Base-by-base conservation (phyloP, 2,888 invertebrate species). In the Pheosia gnoma region DNA sequence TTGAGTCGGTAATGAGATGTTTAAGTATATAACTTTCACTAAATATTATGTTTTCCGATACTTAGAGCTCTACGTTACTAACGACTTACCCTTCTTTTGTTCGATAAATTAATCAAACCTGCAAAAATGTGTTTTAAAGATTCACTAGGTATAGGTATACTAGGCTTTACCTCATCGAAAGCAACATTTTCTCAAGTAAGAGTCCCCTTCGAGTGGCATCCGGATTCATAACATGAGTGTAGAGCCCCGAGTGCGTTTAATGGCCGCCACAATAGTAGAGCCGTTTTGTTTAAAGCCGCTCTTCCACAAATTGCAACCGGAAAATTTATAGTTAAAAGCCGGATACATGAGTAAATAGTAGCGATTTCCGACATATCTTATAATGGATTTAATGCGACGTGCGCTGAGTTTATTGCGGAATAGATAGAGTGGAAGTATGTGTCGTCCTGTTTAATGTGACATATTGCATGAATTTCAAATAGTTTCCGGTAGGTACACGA, bases 291-390 rank as follows among this genome's bases (percentile, higher is more conserved):
- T 75, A 45, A 73, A 79, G 72, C 68, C 65, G 54, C 67, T 78
- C 73, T 82, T 75, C 79, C 77, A 90, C 90, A 92, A 91, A 93
- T 91, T 88, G 88, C 90, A 80, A 88, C 84, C 91, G 91, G 92
- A 93, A 92, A 91, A 89, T 93, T 93, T 92, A 89, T 85, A 90
- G 86, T 91, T 91, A 91, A 93, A 91, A 91, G 88, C 93, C 91
- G 93, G 93, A 93, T 88, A 86, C 80, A 77, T 75, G 72, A 78
- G 81, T 85, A 87, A 91, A 91, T 89, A 88, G 89, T 86, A 79
- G 88, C 91, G 86, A 90, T 92, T 90, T 91, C 92, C 91, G 86
- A 89, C 86, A 80, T 86, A 84, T 86, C 85, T 87, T 84, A 76
- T 84, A 85, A 87, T 83, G 76, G 80, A 67, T 73, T 70, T 85